Evolutionary conservation across 2,888 invertebrate species (phyloP).

Genomic region (Chydorus sphaericus): DNA sequence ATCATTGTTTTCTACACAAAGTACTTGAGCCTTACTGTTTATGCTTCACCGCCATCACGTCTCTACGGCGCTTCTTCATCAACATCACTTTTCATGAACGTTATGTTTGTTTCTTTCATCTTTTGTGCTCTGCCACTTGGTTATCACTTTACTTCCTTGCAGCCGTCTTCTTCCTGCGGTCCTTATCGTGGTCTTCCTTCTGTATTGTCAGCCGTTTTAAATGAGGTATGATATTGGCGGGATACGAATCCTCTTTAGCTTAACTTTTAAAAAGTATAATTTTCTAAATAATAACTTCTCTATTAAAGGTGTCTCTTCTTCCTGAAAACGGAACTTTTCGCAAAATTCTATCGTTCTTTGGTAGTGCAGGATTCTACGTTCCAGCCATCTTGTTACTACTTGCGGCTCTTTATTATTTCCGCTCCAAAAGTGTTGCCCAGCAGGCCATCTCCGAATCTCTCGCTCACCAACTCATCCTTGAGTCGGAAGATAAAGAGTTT

Average conservation of each 20-base stretch:
- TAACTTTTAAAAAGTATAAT: too few species aligned
- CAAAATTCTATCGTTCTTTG: conserved; percentile 46
- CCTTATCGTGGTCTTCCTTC: conserved; percentile 52
- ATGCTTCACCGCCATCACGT: conserved; percentile 53
- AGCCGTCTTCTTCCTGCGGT: conserved; percentile 55
- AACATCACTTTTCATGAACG: conserved; percentile 69
- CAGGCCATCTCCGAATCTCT: conserved; percentile 60
- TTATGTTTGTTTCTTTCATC: conserved; percentile 57
- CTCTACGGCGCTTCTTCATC: conserved; percentile 67
- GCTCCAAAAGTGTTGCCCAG: conserved; percentile 61
- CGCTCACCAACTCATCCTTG: conserved; percentile 65
- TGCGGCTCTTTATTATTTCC: conserved; percentile 63
- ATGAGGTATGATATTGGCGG: conserved; percentile 19
- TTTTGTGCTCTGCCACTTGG: conserved; percentile 54
- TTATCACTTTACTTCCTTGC: conserved; percentile 53
- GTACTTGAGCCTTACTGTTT: conserved; percentile 63
- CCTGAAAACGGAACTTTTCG: conserved; percentile 46
- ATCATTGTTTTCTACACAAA: conserved; percentile 70
- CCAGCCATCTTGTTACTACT: conserved; percentile 55
- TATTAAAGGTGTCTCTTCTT: too few species aligned
- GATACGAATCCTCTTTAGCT: too few species aligned
- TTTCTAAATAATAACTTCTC: too few species aligned
- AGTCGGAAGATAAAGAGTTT: conserved; percentile 83
- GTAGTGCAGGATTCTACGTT: conserved; percentile 61
- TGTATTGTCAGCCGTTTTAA: conserved; percentile 48